A percentile compares a stretch with the other conserved stretches of the same genome.
Evolutionary conservation across 2,797 vertebrate genomes (phyloP).

Genomic region (Myotis planiceps): DNA sequence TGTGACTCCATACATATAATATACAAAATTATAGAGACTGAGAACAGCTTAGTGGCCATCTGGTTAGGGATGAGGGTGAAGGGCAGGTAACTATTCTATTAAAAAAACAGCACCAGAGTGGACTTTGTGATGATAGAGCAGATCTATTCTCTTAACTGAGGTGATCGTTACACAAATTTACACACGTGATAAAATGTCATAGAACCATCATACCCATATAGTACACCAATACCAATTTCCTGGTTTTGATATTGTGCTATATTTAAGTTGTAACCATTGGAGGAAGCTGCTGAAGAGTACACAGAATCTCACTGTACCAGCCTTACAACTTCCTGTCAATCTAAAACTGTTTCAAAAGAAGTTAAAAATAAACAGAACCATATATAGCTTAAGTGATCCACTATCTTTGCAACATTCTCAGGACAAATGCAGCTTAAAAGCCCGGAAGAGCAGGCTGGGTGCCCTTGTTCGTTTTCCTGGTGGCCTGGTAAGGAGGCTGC

Average conservation of each 20-base stretch:
- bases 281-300: not conserved
- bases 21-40: not conserved
- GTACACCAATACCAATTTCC: not conserved
- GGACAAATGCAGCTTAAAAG: not conserved
- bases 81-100: not conserved
- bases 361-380: not conserved
- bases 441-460: not conserved
- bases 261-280: not conserved
- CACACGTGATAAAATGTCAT: not conserved
- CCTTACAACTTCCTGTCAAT: not conserved
- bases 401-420: not conserved
- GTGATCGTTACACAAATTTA: not conserved
- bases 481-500: not conserved
- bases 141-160: not conserved
- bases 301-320: not conserved
- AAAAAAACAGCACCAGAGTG: not conserved
- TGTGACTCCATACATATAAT: not conserved
- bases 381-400: not conserved
- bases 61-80: not conserved
- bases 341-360: constrained; percentile 11
- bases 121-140: not conserved
- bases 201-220: not conserved
- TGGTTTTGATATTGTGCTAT: not conserved
- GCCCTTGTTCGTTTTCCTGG: not conserved
- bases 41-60: not conserved